Evolutionary conservation across 2,888 invertebrate species (phyloP).

Genomic region (Tipula helvola): DNA sequence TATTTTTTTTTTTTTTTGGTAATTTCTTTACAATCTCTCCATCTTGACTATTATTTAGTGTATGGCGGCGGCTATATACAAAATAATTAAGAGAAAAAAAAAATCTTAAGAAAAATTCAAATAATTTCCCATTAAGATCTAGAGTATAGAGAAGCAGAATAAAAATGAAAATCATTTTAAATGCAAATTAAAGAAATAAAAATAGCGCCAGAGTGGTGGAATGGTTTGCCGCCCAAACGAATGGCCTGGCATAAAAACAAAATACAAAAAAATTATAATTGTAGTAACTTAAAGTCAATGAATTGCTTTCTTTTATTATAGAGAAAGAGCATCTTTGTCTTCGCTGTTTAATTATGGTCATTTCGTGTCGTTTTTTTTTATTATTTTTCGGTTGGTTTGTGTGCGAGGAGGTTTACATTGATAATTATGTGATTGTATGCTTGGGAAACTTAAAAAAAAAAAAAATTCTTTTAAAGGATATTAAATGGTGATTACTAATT

Average conservation of each 20-base stretch:
- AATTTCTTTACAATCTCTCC: background rate
- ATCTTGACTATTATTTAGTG: background rate
- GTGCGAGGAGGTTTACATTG: background rate
- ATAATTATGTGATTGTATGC: background rate
- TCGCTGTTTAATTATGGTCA: background rate
- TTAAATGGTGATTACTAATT: slow-evolving; percentile 4
- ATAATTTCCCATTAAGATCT: background rate
- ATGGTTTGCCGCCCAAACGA: background rate
- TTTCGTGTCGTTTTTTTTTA: background rate
- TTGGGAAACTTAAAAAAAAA: background rate
- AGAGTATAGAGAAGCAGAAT: background rate
- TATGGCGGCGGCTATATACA: background rate
- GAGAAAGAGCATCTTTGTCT: background rate
- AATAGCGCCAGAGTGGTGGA: background rate
- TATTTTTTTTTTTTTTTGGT: background rate
- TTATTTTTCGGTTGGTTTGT: background rate
- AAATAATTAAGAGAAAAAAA: background rate
- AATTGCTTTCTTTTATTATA: background rate
- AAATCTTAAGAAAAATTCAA: background rate
- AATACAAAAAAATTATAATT: background rate
- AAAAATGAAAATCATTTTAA: background rate
- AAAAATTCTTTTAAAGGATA: background rate
- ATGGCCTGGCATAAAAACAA: background rate
- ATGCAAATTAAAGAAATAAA: background rate
- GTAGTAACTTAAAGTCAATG: background rate